Percentiles rank a stretch among this genome's conserved stretches.
These are phyloP conservation scores for Masnerella sp. DNA, from an alignment of 2,888 invertebrate species.

Conservation along the genomic window DNA sequence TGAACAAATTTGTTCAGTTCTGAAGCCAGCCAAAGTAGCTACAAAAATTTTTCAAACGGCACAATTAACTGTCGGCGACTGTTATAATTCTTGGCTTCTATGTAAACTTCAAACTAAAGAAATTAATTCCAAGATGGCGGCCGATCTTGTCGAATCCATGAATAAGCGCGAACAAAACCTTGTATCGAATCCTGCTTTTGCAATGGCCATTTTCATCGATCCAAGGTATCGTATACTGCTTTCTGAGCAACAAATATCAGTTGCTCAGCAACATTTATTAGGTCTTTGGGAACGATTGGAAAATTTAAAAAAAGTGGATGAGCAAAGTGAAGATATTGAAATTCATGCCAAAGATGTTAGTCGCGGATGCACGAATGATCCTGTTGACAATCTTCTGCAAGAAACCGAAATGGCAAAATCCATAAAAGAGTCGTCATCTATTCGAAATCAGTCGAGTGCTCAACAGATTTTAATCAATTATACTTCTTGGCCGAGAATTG, in stretches of 20 bases:
- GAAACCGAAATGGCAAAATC: too few relatives aligned
- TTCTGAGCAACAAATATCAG: not conserved
- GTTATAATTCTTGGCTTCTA: conserved; percentile 3
- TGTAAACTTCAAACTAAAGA: conserved; percentile 6
- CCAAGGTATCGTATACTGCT: conserved; percentile 3
- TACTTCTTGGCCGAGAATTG: not conserved
- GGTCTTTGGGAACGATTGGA: not conserved
- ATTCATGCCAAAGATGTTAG: not conserved
- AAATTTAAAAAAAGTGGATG: not conserved
- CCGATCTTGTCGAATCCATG: not conserved
- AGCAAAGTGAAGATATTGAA: not conserved
- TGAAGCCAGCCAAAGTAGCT: conserved; percentile 13
- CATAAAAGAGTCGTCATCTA: too few relatives aligned
- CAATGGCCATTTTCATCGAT: conserved; percentile 1
- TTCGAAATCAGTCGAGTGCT: too few relatives aligned
- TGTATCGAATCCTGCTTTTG: conserved; percentile 1
- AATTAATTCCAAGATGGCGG: not conserved
- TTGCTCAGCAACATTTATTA: not conserved
- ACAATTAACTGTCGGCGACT: conserved; percentile 8
- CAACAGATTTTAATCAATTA: not conserved
- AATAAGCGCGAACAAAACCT: conserved; percentile 1
- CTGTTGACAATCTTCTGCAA: too few relatives aligned
- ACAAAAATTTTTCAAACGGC: conserved; percentile 11
- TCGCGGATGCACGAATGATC: too few relatives aligned
- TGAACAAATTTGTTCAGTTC: not conserved